Percentiles rank a stretch among this genome's conserved stretches.
These are phyloP conservation scores for Erythrocercus mccallii DNA, from an alignment of 2,113 vertebrate genomes.

Conservation along the genomic window DNA sequence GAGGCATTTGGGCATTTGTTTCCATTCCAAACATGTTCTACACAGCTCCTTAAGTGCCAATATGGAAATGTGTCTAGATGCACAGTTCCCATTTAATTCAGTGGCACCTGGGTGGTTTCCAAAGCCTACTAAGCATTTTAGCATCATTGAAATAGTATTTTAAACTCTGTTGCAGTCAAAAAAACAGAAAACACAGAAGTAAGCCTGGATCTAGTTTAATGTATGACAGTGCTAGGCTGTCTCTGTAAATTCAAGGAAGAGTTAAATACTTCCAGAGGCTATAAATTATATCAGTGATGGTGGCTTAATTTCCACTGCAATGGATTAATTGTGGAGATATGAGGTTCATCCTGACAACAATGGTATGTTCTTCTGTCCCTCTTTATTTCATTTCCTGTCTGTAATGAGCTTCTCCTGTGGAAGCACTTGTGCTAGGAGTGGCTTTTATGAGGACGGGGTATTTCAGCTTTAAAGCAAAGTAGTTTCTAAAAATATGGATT, in stretches of 20 bases:
- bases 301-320: not conserved
- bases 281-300: not conserved
- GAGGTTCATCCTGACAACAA: not conserved
- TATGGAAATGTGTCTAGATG: not conserved
- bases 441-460: not conserved
- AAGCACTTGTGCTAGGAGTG: not conserved
- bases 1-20: not conserved
- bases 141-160: not conserved
- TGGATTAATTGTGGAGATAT: not conserved
- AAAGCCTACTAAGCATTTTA: not conserved
- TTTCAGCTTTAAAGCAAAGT: not conserved
- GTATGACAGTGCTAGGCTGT: rapidly evolving
- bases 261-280: not conserved
- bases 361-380: not conserved
- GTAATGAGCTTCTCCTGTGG: not conserved
- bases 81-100: not conserved
- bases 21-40: not conserved
- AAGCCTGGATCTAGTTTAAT: not conserved
- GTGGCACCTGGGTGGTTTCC: not conserved
- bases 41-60: not conserved
- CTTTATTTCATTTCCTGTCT: not conserved
- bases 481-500: not conserved
- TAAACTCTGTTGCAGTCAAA: not conserved
- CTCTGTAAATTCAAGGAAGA: not conserved
- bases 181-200: not conserved